phyloP scores from a whole-genome alignment of 2,113 vertebrate genomes.

The Dunckerocampus dactyliophorus region DNA sequence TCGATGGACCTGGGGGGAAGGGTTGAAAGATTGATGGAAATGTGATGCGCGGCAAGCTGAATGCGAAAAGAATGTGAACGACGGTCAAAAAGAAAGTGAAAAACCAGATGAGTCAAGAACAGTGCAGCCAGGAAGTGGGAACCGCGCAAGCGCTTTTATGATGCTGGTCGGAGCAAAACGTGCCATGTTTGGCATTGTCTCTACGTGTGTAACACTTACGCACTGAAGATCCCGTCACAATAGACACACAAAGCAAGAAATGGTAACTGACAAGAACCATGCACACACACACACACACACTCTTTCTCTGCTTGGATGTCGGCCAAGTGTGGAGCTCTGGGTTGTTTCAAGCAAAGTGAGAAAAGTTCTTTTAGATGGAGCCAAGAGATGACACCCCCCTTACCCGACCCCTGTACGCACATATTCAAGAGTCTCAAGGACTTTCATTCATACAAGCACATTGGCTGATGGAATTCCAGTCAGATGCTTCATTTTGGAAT shows the following conservation, averaged over 20 bases:
- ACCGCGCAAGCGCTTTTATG: not conserved
- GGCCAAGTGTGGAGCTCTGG: slow-evolving; percentile 32
- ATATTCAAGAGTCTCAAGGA: slow-evolving; percentile 19
- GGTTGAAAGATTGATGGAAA: slow-evolving; percentile 4
- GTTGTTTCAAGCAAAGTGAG: slow-evolving; percentile 42
- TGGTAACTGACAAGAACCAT: slow-evolving; percentile 14
- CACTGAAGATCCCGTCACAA: slow-evolving; percentile 8
- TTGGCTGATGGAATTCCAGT: slow-evolving; percentile 1
- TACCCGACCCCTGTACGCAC: slow-evolving; percentile 3
- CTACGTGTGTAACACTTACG: slow-evolving; percentile 18
- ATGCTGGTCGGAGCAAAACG: not conserved
- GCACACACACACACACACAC: not conserved
- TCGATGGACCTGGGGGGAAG: not conserved
- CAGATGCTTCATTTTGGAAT: slow-evolving; percentile 2
- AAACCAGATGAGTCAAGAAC: slow-evolving; percentile 14
- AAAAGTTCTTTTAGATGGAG: slow-evolving; percentile 27
- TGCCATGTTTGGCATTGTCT: slow-evolving; percentile 9
- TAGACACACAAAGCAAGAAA: slow-evolving; percentile 13
- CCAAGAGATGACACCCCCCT: slow-evolving; percentile 28
- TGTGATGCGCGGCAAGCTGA: not conserved
- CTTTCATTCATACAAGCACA: slow-evolving; percentile 35
- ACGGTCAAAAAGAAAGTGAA: slow-evolving; percentile 8
- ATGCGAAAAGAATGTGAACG: slow-evolving; percentile 13
- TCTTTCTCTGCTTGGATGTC: not conserved
- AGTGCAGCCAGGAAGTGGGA: not conserved